A percentile compares a stretch with the other conserved stretches of the same genome.
Conservation (phyloP, 2,888 invertebrate species). For the Agriopis leucophaearia region DNA sequence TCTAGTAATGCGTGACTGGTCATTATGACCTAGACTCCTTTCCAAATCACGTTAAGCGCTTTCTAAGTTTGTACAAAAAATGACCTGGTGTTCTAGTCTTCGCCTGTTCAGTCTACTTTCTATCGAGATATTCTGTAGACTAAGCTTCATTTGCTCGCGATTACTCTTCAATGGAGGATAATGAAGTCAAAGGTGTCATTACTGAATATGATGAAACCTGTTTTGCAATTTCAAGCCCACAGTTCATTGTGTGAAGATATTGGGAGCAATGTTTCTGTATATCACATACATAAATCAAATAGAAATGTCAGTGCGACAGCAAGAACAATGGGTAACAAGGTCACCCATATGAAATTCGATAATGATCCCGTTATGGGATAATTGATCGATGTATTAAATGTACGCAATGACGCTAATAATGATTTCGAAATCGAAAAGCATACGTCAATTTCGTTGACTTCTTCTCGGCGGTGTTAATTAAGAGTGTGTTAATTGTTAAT, state of each 20-base stretch:
- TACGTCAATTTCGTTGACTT: slow-evolving; percentile 25
- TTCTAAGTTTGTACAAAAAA: slow-evolving; percentile 63
- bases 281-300: slow-evolving; percentile 63
- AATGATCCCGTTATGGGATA: slow-evolving; percentile 31
- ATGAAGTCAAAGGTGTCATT: slow-evolving; percentile 17
- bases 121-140: slow-evolving; percentile 42
- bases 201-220: slow-evolving; percentile 59
- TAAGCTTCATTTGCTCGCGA: neutral
- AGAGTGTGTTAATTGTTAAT: neutral
- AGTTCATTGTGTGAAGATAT: slow-evolving; percentile 74
- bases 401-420: slow-evolving; percentile 20
- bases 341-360: slow-evolving; percentile 30
- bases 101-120: slow-evolving; percentile 62
- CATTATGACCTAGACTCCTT: slow-evolving; percentile 49
- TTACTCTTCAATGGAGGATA: neutral
- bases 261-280: slow-evolving; percentile 60
- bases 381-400: slow-evolving; percentile 32
- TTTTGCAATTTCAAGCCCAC: slow-evolving; percentile 75
- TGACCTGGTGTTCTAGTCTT: slow-evolving; percentile 62
- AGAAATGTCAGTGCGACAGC: slow-evolving; percentile 54
- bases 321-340: slow-evolving; percentile 45
- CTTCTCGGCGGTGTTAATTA: slow-evolving; percentile 24
- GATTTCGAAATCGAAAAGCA: slow-evolving; percentile 29
- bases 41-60: slow-evolving; percentile 62
- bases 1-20: slow-evolving; percentile 36